Evolutionary conservation across 2,888 invertebrate species (phyloP), one percentile per base, ranked within the genome.

Genomic region (Operophtera brumata): DNA sequence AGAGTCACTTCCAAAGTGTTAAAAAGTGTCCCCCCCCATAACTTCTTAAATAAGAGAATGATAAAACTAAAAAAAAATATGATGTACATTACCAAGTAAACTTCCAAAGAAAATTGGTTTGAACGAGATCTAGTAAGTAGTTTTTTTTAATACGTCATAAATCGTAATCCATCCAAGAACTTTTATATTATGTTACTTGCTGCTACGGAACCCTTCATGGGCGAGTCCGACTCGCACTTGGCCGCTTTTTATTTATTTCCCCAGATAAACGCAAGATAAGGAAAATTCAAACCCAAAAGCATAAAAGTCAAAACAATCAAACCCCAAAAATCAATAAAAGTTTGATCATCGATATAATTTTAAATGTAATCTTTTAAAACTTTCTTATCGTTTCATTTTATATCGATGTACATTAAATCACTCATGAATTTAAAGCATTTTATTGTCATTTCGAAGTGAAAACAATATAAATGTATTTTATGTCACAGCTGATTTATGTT

Each of bases 401-500:
- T 77, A 75, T 77, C 75, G 71, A 68, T 69, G 71, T 75, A 77
- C 76, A 81, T 87, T 86, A 87, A 87, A 85, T 86, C 82, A 84
- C 74, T 81, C 83, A 86, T 86, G 86, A 83, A 84, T 87, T 86
- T 83, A 81, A 84, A 86, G 72, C 74, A 80, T 86, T 88, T 88
- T 86, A 87, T 83, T 82, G 84, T 85, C 81, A 84, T 83, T 82
- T 83, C 78, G 69, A 77, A 84, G 84, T 84, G 86, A 86, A 89
- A 90, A 89, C 88, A 87, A 88, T 87, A 87, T 85, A 86, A 86
- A 86, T 84, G 84, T 87, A 78, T 85, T 89, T 87, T 87, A 83
- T 83, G 86, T 82, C 83, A 76, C 73, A 62, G 61, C 74, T 88
- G 89, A 88, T 88, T 88, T 90, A 90, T 87, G 80, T 78, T 86